Conservation (phyloP, 2,888 invertebrate species). For the Beris morrisii region DNA sequence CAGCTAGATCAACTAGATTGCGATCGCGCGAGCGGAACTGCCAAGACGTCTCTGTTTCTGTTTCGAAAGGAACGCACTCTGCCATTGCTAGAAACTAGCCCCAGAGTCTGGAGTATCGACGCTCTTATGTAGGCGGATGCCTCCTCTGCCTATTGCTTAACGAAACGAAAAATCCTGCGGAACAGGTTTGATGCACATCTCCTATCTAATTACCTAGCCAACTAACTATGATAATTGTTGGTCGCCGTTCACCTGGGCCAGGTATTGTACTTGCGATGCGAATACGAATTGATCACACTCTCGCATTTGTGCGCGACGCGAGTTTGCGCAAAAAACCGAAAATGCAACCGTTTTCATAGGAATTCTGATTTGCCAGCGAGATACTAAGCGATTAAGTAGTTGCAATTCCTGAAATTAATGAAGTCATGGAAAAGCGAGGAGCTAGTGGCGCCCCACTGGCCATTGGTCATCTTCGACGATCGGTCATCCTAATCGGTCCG, state of each 20-base stretch:
- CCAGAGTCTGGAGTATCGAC: background rate
- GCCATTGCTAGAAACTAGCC: background rate
- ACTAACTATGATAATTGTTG: too few relatives aligned
- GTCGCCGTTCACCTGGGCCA: background rate
- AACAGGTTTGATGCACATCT: background rate
- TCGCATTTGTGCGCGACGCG: background rate
- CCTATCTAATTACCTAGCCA: too few relatives aligned
- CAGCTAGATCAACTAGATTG: constrained; percentile 26
- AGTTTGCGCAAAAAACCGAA: background rate
- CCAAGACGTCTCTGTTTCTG: constrained; percentile 21
- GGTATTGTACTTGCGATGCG: background rate
- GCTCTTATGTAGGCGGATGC: constrained; percentile 22
- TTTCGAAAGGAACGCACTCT: background rate
- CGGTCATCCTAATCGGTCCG: too few relatives aligned
- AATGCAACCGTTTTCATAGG: background rate
- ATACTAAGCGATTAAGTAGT: constrained; percentile 10
- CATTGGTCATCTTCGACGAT: too few relatives aligned
- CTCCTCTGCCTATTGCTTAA: constrained; percentile 8
- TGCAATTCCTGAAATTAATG: constrained; percentile 19
- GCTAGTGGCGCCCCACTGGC: too few relatives aligned
- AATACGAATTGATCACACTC: background rate
- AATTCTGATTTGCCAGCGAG: constrained; percentile 1
- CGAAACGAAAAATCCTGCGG: background rate
- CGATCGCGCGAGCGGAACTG: constrained; percentile 6
- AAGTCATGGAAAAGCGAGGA: too few relatives aligned